phyloP scores from a whole-genome alignment of 2,797 vertebrate species.

The Danio albolineatus region DNA sequence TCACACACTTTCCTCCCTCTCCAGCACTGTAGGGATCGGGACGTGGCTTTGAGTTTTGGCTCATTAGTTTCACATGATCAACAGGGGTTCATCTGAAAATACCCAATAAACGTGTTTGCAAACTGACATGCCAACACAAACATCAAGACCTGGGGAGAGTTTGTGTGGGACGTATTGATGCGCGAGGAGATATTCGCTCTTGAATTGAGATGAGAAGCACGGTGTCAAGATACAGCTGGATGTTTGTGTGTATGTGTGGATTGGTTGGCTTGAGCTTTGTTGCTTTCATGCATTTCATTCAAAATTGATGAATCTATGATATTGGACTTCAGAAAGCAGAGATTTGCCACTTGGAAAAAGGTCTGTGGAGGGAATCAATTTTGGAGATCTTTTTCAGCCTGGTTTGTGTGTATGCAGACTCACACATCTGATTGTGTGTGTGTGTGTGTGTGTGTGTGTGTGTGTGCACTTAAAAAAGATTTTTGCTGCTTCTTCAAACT shows the following conservation, averaged over 20 bases:
- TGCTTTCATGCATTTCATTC: slow-evolving; percentile 33
- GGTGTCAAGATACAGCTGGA: background rate
- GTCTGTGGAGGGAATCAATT: background rate
- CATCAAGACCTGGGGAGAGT: slow-evolving; percentile 18
- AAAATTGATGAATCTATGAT: slow-evolving; percentile 39
- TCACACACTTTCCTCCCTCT: slow-evolving; percentile 15
- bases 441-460: slow-evolving; percentile 24
- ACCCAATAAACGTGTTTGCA: slow-evolving; percentile 5
- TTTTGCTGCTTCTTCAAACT: no score
- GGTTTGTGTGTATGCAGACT: slow-evolving; percentile 4
- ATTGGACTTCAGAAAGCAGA: slow-evolving; percentile 39
- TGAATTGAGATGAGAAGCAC: background rate
- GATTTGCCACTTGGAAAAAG: slow-evolving; percentile 31
- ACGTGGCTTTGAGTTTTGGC: slow-evolving; percentile 40
- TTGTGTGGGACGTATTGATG: slow-evolving; percentile 28
- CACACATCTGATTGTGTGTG: background rate
- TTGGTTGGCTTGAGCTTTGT: background rate
- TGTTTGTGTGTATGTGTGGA: slow-evolving; percentile 19
- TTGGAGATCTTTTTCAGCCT: slow-evolving; percentile 1
- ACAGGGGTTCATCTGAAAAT: slow-evolving; percentile 40
- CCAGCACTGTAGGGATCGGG: slow-evolving; percentile 13
- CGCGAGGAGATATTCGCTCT: background rate
- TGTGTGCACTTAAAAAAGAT: no score
- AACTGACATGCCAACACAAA: slow-evolving; percentile 21
- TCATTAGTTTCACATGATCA: slow-evolving; percentile 48